Percentiles rank a stretch among this genome's conserved stretches.
phyloP scores from a whole-genome alignment of 53 echinoderm and acorn worm genomes.

The Stichopus horrens region DNA sequence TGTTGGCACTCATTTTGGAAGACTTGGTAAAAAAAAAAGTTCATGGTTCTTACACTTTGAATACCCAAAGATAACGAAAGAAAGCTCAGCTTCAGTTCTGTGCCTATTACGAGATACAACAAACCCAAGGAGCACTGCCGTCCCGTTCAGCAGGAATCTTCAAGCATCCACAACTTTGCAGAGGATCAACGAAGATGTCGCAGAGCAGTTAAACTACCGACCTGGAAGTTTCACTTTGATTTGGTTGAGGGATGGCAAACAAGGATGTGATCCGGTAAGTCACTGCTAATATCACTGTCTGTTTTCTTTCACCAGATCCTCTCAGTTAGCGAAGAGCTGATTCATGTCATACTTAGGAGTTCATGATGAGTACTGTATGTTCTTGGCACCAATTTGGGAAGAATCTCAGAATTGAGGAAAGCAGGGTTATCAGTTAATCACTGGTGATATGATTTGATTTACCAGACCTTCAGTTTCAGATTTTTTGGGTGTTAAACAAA shows the following conservation, averaged over 20 bases:
- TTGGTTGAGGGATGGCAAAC: constrained; percentile 72
- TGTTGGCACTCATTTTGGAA: no score
- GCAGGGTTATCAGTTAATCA: no score
- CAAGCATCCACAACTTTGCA: constrained; percentile 48
- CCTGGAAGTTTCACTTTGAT: constrained; percentile 70
- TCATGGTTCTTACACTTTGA: neutral
- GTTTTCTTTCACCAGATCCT: no score
- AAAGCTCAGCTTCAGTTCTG: constrained; percentile 48
- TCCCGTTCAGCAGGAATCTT: constrained; percentile 82
- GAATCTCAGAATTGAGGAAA: no score
- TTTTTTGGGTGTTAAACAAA: no score
- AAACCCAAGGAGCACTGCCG: constrained; percentile 85
- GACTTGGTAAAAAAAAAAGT: no score
- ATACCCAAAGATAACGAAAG: constrained; percentile 13
- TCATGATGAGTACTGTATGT: no score
- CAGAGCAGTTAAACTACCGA: constrained; percentile 84
- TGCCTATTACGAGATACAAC: constrained; percentile 87
- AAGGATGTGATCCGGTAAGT: constrained; percentile 71
- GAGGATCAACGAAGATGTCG: constrained; percentile 77
- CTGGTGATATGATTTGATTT: no score
- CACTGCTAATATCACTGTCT: neutral
- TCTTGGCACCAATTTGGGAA: no score
- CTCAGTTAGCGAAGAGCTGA: no score
- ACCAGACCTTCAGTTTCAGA: no score
- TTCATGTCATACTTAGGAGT: no score